phyloP scores from a whole-genome alignment of 2,888 invertebrate species.

The Latrodectus elegans region DNA sequence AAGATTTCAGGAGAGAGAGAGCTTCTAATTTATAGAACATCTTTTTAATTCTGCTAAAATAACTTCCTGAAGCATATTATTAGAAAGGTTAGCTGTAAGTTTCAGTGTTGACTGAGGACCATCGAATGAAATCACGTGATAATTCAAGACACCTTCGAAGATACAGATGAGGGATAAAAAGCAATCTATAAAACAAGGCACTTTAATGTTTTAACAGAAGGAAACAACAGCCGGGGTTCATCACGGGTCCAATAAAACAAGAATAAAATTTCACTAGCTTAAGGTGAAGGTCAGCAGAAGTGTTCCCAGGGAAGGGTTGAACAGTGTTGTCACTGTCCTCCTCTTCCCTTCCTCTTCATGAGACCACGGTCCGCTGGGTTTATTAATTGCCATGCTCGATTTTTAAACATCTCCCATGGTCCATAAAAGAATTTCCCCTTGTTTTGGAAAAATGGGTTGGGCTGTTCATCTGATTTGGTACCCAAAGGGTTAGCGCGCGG shows the following conservation, averaged over 20 bases:
- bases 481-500: slow-evolving; percentile 20
- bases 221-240: slow-evolving; percentile 3
- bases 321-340: slow-evolving; percentile 1
- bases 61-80: no score
- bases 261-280: not conserved
- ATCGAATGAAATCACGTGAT: no score
- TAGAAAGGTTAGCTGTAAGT: no score
- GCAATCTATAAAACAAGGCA: no score
- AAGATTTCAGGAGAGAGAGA: no score
- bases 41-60: no score
- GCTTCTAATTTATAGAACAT: no score
- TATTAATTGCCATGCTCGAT: slow-evolving; percentile 17
- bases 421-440: not conserved
- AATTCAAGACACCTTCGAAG: no score
- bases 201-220: not conserved
- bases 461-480: slow-evolving; percentile 16
- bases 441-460: not conserved
- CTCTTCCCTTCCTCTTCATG: slow-evolving; percentile 1
- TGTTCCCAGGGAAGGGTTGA: slow-evolving; percentile 6
- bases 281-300: slow-evolving; percentile 34
- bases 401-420: not conserved
- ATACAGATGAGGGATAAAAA: no score
- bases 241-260: not conserved
- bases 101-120: no score
- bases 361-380: slow-evolving; percentile 9